These are phyloP conservation scores for Sarcophaga rosellei DNA, from an alignment of 2,888 invertebrate genomes.

Conservation along the genomic window DNA sequence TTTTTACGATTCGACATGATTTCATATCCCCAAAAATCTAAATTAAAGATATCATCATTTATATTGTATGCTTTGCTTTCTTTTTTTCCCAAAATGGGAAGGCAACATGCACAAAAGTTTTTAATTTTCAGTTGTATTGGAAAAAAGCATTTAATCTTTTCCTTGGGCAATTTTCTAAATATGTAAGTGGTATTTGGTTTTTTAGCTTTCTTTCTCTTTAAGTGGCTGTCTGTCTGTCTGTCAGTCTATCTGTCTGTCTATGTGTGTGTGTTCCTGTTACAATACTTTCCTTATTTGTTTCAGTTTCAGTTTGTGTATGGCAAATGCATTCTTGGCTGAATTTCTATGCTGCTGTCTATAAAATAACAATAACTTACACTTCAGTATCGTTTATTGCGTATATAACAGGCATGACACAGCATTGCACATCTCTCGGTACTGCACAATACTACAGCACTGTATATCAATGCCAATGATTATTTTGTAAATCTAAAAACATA, in stretches of 20 bases:
- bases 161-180: conserved; percentile 47
- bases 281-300: neutral
- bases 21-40: conserved; percentile 32
- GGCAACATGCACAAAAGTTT: conserved; percentile 47
- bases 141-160: conserved; percentile 56
- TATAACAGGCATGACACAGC: conserved; percentile 36
- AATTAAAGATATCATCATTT: conserved; percentile 36
- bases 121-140: conserved; percentile 47
- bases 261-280: neutral
- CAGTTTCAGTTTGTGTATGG: neutral
- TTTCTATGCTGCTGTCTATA: conserved; percentile 47
- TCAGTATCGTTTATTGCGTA: conserved; percentile 59
- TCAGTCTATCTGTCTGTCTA: neutral
- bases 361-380: conserved; percentile 61
- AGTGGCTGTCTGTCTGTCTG: neutral
- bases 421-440: neutral
- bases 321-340: conserved; percentile 6
- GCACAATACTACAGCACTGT: neutral
- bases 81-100: neutral
- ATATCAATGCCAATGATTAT: neutral
- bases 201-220: conserved; percentile 19
- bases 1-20: neutral
- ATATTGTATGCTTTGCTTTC: conserved; percentile 21
- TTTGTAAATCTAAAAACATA: neutral
- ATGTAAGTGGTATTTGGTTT: conserved; percentile 44